A percentile compares a stretch with the other conserved stretches of the same genome.
Evolutionary conservation across 2,797 vertebrate genomes (phyloP).

Genomic region (Staurois parvus): DNA sequence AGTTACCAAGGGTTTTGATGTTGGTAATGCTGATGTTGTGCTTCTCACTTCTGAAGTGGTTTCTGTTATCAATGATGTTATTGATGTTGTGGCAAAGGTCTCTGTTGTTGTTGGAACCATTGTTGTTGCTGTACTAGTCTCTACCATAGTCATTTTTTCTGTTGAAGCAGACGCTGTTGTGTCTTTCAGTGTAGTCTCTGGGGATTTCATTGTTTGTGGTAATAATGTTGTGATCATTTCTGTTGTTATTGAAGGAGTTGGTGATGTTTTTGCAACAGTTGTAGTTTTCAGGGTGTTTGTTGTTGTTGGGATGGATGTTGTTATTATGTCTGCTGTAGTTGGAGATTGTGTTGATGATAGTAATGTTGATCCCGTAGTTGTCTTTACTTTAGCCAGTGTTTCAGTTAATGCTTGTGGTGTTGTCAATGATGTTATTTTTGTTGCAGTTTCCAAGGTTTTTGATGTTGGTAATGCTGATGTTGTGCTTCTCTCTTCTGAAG

Average conservation of each 20-base stretch:
- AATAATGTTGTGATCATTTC: no score
- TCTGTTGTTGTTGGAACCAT: background rate
- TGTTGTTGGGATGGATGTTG: no score
- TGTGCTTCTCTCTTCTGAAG: background rate
- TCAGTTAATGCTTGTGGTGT: background rate
- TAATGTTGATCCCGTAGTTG: no score
- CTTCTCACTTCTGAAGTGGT: background rate
- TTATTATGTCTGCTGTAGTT: background rate
- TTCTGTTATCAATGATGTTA: background rate
- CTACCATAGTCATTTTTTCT: background rate
- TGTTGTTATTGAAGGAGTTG: background rate
- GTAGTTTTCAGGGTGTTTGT: background rate
- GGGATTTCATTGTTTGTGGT: no score
- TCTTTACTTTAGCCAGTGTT: no score
- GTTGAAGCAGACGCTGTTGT: no score
- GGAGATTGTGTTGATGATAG: background rate
- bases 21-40: no score
- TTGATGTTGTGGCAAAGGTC: background rate
- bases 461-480: background rate
- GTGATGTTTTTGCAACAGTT: background rate
- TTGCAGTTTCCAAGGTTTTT: background rate
- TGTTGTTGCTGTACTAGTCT: no score
- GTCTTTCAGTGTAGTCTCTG: no score
- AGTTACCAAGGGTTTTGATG: no score
- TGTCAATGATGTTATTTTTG: background rate